Evolutionary conservation across 2,113 vertebrate species (phyloP).

Genomic region (Pao palembangensis): DNA sequence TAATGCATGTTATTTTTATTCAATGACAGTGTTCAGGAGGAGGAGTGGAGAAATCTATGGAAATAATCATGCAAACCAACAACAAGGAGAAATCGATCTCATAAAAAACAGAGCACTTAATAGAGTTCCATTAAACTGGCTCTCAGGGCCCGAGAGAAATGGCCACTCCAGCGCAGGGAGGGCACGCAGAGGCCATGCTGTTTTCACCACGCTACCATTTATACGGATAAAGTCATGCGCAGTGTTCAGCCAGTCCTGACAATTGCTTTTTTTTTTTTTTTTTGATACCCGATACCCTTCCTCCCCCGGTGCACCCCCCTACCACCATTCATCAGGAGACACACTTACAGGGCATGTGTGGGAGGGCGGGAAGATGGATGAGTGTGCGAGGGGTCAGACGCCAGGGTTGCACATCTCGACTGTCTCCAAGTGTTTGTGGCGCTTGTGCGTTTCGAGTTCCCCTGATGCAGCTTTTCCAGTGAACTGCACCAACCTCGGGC

Average conservation of each 20-base stretch:
- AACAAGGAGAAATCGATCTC: slow-evolving; percentile 62
- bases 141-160: slow-evolving; percentile 44
- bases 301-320: slow-evolving; percentile 6
- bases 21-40: slow-evolving; percentile 38
- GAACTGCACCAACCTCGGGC: background rate
- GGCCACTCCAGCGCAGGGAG: slow-evolving; percentile 39
- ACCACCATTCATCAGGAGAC: slow-evolving; percentile 42
- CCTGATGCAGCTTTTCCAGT: slow-evolving; percentile 10
- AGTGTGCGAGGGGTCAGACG: slow-evolving; percentile 50
- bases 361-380: slow-evolving; percentile 37
- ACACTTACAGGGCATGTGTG: slow-evolving; percentile 41
- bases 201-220: slow-evolving; percentile 55
- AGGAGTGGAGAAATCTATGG: slow-evolving; percentile 51
- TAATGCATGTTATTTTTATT: slow-evolving; percentile 37
- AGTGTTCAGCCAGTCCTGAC: slow-evolving; percentile 67
- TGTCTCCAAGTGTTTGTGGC: slow-evolving; percentile 30
- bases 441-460: slow-evolving; percentile 33
- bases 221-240: slow-evolving; percentile 59
- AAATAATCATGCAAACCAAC: slow-evolving; percentile 64
- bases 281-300: slow-evolving; percentile 66
- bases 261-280: slow-evolving; percentile 72
- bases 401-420: slow-evolving; percentile 43
- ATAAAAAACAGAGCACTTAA: slow-evolving; percentile 68
- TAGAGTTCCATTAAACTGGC: slow-evolving; percentile 60
- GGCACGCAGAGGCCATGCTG: slow-evolving; percentile 45